Evolutionary conservation across 2,113 vertebrate species (phyloP).

Genomic region (Hyla sarda): DNA sequence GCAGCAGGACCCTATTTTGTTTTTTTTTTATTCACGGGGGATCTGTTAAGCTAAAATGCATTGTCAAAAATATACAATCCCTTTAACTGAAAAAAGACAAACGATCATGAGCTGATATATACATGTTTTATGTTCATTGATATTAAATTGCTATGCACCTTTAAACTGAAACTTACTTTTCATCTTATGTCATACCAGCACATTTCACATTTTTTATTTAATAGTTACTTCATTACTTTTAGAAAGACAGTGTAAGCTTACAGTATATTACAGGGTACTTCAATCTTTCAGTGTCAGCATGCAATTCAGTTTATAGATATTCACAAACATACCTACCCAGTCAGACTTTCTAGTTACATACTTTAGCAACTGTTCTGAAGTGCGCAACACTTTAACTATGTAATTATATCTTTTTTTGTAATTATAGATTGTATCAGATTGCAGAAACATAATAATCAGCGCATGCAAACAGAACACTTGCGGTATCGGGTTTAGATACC

Average conservation of each 20-base stretch:
- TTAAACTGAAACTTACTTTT: not conserved
- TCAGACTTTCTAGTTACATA: not conserved
- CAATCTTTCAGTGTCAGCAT: not conserved
- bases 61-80: too few species aligned
- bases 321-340: not conserved
- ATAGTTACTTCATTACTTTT: not conserved
- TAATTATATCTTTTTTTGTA: slow-evolving; percentile 73
- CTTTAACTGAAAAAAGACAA: too few species aligned
- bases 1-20: too few species aligned
- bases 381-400: slow-evolving; percentile 62
- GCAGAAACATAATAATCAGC: slow-evolving; percentile 76
- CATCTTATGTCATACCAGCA: not conserved
- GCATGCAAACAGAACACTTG: slow-evolving; percentile 86
- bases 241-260: not conserved
- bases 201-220: not conserved
- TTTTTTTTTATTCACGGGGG: too few species aligned
- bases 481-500: slow-evolving; percentile 73
- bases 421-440: slow-evolving; percentile 89
- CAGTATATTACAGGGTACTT: not conserved
- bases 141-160: too few species aligned
- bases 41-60: too few species aligned
- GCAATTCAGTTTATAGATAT: not conserved
- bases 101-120: too few species aligned
- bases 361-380: slow-evolving; percentile 65
- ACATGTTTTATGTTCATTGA: too few species aligned